Conservation (phyloP, 2,888 invertebrate genomes). For the Luffia ferchaultella region DNA sequence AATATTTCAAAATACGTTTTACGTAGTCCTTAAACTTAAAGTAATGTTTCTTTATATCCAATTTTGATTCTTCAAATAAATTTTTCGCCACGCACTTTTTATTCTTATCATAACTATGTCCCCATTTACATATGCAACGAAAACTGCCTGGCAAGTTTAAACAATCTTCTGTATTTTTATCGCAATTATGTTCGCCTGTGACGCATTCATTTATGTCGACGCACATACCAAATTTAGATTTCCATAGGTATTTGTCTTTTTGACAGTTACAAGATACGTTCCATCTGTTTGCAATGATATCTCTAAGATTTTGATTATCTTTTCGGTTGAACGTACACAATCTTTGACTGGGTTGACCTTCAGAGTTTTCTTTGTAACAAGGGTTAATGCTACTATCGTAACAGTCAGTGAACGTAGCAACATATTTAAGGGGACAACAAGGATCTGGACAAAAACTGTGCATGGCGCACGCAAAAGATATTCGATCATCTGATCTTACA, state of each 20-base stretch:
- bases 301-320: conserved; percentile 48
- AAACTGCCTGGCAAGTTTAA: conserved; percentile 62
- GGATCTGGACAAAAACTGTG: conserved; percentile 75
- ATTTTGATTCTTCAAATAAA: background rate
- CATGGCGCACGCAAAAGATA: conserved; percentile 64
- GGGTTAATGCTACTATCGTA: conserved; percentile 50
- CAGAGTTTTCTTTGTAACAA: conserved; percentile 44
- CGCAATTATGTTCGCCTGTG: conserved; percentile 36
- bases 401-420: conserved; percentile 43
- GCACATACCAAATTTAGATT: conserved; percentile 68
- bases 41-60: background rate
- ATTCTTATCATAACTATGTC: conserved; percentile 26
- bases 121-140: conserved; percentile 59
- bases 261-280: conserved; percentile 68
- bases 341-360: conserved; percentile 7
- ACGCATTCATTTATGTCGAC: conserved; percentile 70
- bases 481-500: conserved; percentile 61
- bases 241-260: conserved; percentile 60
- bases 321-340: conserved; percentile 33
- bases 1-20: conserved; percentile 1
- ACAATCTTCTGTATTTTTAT: conserved; percentile 51
- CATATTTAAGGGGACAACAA: conserved; percentile 64
- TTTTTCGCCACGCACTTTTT: conserved; percentile 10
- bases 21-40: background rate
- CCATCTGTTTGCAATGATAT: conserved; percentile 64